Base-by-base conservation (phyloP, 2,113 vertebrate genomes). In the Hylia prasina region DNA sequence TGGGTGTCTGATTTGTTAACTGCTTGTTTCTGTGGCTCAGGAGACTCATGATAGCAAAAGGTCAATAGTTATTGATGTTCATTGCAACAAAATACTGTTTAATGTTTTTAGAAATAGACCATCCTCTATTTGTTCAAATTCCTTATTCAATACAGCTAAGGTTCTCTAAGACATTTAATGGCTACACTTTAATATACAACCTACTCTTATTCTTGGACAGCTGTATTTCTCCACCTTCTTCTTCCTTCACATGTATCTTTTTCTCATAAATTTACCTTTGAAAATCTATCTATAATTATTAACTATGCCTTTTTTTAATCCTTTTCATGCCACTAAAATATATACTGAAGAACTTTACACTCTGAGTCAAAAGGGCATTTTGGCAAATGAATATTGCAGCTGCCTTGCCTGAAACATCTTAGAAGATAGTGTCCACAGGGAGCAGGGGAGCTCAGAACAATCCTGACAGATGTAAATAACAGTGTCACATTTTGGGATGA, bases 391-490 rank as follows among this genome's bases (percentile, higher is more conserved):
- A 37, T 51, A 90, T 56, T 84, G 73, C 83, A 89, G 92, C 76
- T 93, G 92, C 15, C 3, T 81, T 73, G 75, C 51, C 57, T 82
- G 92, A 88, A 71, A 93, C 53, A 21, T 87, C 88, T 90, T 65
- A 69, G 82, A 93, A 94, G 61, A 80, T 20, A 27, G 53, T 1
- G 28, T 92, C 94, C 45, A 72, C 10, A 50, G 88, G 86, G 88
- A 96, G 61, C 4, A 0, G 48, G 79, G 90, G 40, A 69, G 57
- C 61, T 73, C 4, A 1, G 72, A 58, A 84, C 86, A 94, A 94
- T 53, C 89, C 88, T 90, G 94, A 86, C 82, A 95, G 84, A 95
- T 84, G 90, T 91, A 96, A 97, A 94, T 90, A 97, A 92, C 80
- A 82, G 65, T 57, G 88, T 94, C 94, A 93, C 86, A 83, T 90